phyloP scores from a whole-genome alignment of 2,113 vertebrate species.

The Vulpes vulpes region DNA sequence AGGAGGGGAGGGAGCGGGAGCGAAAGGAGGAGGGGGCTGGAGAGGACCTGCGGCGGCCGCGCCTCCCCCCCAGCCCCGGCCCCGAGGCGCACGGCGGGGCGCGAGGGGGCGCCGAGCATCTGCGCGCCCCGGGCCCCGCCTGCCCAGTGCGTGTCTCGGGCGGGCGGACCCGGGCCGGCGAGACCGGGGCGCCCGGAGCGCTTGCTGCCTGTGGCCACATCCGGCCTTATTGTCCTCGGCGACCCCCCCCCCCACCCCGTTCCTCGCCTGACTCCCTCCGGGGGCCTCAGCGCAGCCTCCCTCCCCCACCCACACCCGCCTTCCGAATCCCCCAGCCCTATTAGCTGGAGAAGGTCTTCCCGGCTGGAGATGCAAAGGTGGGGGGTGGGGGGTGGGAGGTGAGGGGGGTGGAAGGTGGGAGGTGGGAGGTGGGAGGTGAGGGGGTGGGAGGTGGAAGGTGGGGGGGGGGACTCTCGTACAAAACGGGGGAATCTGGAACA shows the following conservation, averaged over 20 bases:
- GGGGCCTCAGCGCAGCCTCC: background rate
- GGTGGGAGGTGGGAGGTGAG: too few relatives aligned
- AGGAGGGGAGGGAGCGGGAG: constrained; percentile 43
- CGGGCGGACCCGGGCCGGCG: background rate
- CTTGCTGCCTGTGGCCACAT: background rate
- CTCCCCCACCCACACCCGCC: background rate
- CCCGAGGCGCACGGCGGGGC: constrained; percentile 7
- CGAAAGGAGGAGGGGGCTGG: constrained; percentile 65
- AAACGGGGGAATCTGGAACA: background rate
- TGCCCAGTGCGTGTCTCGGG: background rate
- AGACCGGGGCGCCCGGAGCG: background rate
- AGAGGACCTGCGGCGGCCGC: constrained; percentile 62
- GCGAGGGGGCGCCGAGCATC: constrained; percentile 74
- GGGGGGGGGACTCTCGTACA: background rate
- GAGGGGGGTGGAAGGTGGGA: too few relatives aligned
- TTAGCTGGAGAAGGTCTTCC: background rate
- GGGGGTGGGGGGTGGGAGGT: too few relatives aligned
- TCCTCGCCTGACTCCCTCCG: background rate
- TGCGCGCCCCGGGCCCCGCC: background rate
- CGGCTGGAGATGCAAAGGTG: background rate
- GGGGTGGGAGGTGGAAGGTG: too few relatives aligned
- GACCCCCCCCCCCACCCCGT: background rate
- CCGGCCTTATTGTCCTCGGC: background rate
- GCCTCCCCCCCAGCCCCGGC: constrained; percentile 50
- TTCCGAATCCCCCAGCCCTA: background rate